Conservation (phyloP, 1,140 invertebrate species). For the Sinella curviseta region DNA sequence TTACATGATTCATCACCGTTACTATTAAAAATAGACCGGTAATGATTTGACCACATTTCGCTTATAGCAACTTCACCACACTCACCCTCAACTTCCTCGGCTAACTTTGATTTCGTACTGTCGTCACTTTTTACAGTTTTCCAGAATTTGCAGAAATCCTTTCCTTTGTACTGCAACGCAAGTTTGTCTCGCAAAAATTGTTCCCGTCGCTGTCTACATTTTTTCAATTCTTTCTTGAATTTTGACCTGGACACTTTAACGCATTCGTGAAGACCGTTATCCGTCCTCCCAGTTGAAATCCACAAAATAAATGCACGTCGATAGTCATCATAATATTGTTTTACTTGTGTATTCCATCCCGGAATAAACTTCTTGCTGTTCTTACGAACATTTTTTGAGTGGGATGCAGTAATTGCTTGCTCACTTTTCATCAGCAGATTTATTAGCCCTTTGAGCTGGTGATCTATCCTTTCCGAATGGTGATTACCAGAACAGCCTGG, state of each 20-base stretch:
- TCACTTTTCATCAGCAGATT: background rate
- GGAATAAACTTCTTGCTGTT: background rate
- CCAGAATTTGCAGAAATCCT: background rate
- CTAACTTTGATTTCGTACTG: background rate
- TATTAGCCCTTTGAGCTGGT: background rate
- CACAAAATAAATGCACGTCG: background rate
- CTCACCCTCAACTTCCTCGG: background rate
- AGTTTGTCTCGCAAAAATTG: background rate
- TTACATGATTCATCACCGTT: too few relatives aligned
- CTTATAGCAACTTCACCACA: background rate
- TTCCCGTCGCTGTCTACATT: background rate
- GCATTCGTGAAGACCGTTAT: background rate
- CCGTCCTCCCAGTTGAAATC: background rate
- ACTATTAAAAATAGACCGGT: background rate
- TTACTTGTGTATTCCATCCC: background rate
- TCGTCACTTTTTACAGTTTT: background rate
- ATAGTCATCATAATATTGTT: background rate
- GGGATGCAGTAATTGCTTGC: background rate
- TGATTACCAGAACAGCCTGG: background rate
- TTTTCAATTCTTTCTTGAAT: background rate
- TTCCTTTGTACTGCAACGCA: background rate
- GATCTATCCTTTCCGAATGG: background rate
- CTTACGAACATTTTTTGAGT: too few relatives aligned
- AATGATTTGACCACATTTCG: background rate
- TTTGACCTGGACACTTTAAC: background rate